These are phyloP conservation scores for Pachymerium ferrugineum DNA, from an alignment of 2,888 invertebrate genomes.

Conservation along the genomic window DNA sequence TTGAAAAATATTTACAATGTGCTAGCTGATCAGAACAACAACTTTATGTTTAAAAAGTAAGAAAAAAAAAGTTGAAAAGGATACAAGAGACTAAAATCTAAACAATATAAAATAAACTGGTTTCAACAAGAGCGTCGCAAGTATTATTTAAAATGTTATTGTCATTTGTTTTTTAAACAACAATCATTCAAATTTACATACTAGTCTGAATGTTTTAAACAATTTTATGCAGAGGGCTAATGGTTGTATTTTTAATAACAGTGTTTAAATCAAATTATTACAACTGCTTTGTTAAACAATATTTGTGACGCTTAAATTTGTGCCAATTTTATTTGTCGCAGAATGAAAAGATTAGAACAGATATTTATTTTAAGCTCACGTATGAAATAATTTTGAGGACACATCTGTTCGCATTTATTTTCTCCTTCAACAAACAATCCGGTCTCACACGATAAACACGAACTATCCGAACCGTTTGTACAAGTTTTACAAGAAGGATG, in stretches of 20 bases:
- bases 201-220: no score
- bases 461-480: slow-evolving; percentile 78
- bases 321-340: no score
- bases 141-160: background rate
- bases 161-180: background rate
- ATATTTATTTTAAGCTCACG: slow-evolving; percentile 51
- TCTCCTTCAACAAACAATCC: slow-evolving; percentile 70
- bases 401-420: slow-evolving; percentile 78
- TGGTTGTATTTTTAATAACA: no score
- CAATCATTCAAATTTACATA: no score
- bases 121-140: background rate
- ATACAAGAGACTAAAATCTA: background rate
- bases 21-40: background rate
- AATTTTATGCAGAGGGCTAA: no score
- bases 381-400: slow-evolving; percentile 84
- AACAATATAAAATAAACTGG: slow-evolving; percentile 36
- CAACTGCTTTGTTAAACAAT: background rate
- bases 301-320: background rate
- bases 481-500: slow-evolving; percentile 86
- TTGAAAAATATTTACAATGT: no score
- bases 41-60: background rate
- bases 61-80: background rate
- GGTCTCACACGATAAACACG: slow-evolving; percentile 76
- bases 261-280: background rate
- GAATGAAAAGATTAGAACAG: background rate